Evolutionary conservation across 2,888 invertebrate species (phyloP).

Genomic region (Ophion obscuratus): DNA sequence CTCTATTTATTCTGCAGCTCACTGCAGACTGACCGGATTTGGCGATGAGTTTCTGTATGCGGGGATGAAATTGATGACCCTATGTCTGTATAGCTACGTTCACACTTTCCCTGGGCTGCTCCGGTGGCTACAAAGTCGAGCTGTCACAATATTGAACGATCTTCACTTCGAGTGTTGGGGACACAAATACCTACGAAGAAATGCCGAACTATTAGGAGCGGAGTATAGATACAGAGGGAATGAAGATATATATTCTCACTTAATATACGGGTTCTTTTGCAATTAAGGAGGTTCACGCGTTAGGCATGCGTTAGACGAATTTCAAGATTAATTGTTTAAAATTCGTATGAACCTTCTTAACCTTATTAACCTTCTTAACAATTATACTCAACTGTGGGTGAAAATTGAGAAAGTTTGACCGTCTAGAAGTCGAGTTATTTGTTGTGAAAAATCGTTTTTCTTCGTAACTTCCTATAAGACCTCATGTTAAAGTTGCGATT

Average conservation of each 20-base stretch:
- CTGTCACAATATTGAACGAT: constrained; percentile 68
- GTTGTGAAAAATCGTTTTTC: no score
- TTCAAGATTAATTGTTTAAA: no score
- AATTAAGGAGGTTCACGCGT: no score
- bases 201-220: constrained; percentile 6
- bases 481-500: no score
- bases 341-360: no score
- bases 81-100: constrained; percentile 52
- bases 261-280: neutral
- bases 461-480: neutral
- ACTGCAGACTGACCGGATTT: neutral
- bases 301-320: no score
- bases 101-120: constrained; percentile 58
- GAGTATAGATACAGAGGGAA: neutral
- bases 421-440: no score
- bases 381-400: no score
- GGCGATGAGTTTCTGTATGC: constrained; percentile 41
- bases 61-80: constrained; percentile 64
- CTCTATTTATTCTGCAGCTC: neutral
- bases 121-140: constrained; percentile 64
- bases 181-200: constrained; percentile 16
- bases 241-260: neutral
- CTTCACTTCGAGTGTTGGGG: constrained; percentile 21
- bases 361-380: no score
- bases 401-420: no score